phyloP scores from a whole-genome alignment of 2,888 invertebrate species.

The Limnephilus lunatus region DNA sequence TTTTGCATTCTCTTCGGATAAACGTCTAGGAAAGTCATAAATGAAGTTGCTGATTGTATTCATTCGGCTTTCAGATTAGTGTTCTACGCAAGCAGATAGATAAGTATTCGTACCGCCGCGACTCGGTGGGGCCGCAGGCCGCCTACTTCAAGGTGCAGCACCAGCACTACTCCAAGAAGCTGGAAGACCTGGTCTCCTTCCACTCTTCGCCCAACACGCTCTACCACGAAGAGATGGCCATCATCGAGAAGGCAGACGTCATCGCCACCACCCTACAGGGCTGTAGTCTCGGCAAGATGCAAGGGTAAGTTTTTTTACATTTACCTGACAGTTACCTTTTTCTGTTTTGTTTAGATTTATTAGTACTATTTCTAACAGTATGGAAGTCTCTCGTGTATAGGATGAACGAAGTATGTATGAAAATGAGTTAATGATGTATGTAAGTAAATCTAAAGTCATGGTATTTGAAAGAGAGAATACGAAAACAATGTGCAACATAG shows the following conservation, averaged over 20 bases:
- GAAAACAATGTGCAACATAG: too few species aligned
- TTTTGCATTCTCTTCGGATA: too few species aligned
- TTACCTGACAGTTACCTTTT: too few species aligned
- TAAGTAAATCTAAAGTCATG: too few species aligned
- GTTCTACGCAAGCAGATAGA: conserved; percentile 7
- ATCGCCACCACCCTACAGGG: conserved; percentile 47
- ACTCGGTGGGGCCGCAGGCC: conserved; percentile 30
- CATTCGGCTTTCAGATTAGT: not conserved
- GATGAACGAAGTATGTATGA: too few species aligned
- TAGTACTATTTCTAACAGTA: too few species aligned
- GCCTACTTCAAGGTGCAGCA: conserved; percentile 14
- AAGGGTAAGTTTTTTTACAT: conserved; percentile 26
- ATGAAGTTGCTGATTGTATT: not conserved
- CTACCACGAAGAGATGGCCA: conserved; percentile 19
- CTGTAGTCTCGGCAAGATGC: conserved; percentile 9
- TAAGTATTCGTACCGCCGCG: not conserved
- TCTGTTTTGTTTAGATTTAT: too few species aligned
- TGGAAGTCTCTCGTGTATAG: too few species aligned
- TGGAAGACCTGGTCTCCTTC: not conserved
- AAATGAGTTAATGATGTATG: too few species aligned
- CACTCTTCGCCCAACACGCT: not conserved
- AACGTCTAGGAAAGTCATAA: not conserved
- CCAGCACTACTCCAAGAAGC: conserved; percentile 24
- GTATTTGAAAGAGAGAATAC: too few species aligned
- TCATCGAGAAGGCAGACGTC: conserved; percentile 44